A percentile compares a stretch with the other conserved stretches of the same genome.
Evolutionary conservation across 2,797 vertebrate genomes (phyloP).

Genomic region (Varecia variegata): DNA sequence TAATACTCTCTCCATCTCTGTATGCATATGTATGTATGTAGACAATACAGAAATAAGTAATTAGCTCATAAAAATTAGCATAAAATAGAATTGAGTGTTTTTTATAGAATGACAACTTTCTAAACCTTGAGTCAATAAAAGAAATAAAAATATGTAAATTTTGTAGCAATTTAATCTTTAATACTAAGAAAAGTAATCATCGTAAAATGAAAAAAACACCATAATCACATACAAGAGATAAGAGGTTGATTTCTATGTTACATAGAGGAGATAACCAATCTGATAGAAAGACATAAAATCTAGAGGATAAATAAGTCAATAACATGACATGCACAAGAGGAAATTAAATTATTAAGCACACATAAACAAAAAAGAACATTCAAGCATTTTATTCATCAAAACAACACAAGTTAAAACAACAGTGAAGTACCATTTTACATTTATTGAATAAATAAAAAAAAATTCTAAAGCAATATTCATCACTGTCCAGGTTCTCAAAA

Average conservation of each 20-base stretch:
- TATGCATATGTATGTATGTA: background rate
- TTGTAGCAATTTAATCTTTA: background rate
- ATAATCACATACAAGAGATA: conserved; percentile 1
- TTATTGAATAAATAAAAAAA: conserved; percentile 18
- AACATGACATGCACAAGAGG: background rate
- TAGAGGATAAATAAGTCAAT: background rate
- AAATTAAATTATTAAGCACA: conserved; percentile 38
- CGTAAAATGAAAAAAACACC: background rate
- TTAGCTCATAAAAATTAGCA: conserved; percentile 9
- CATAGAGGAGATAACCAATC: background rate
- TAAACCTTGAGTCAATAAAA: conserved; percentile 41
- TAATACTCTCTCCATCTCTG: background rate
- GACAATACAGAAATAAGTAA: background rate
- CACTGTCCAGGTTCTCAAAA: background rate
- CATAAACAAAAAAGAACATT: background rate
- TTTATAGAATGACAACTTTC: background rate
- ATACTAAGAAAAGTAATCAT: conserved; percentile 2
- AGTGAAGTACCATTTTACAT: background rate
- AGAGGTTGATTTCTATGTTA: background rate
- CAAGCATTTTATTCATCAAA: conserved; percentile 25
- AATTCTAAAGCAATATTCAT: background rate
- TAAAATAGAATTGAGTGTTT: conserved; percentile 12
- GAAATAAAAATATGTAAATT: background rate
- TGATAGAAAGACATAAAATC: conserved; percentile 24
- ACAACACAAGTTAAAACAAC: conserved; percentile 13